Base-by-base conservation (phyloP, 2,113 vertebrate genomes). In the Pelvicachromis taeniatus region DNA sequence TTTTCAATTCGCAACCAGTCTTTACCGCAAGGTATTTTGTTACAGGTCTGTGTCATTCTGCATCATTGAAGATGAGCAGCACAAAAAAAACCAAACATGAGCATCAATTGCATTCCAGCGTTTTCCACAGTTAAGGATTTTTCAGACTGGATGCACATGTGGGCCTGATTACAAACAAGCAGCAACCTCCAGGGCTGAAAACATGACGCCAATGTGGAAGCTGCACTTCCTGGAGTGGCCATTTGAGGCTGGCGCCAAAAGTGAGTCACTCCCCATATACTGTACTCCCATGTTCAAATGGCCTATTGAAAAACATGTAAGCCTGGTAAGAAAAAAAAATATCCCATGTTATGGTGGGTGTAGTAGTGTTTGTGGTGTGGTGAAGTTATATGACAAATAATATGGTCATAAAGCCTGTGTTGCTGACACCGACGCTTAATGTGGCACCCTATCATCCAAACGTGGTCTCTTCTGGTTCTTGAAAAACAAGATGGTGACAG, bases 301-400 rank as follows among this genome's bases (percentile, higher is more conserved):
- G n/a, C 13, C 8, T 1, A 45, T 1, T 26, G 17, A 26, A 70
- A 10, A 26, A 0, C 21, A 17, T 45, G 40, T 14, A n/a, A 68
- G 4, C 3, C 12, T 42, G 63, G 40, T 42, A 42, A 42, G 7
- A n/a, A 16, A 40, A 65, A 33, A 33, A 35, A 65, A 13, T 8
- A 35, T 42, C 38, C 9, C 9, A 42, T 3, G 3, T 42, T 42
- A 11, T 1, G 3, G 40, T 42, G 40, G 40, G 40, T 40, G 38
- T 40, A 7, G 38, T 10, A 2, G 35, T 21, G n/a, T 68, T 68
- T 63, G 59, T 63, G 59, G 58, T 61, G 31, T 68, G 35, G n/a
- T 42, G 61, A 68, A 68, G 23, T 40, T 65, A 68, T n/a, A 40
- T 14, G 61, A 40, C n/a, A 68, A 40, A 42, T 8, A 0, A 63